Conservation (phyloP, 2,888 invertebrate species). For the Drosophila phalerata region DNA sequence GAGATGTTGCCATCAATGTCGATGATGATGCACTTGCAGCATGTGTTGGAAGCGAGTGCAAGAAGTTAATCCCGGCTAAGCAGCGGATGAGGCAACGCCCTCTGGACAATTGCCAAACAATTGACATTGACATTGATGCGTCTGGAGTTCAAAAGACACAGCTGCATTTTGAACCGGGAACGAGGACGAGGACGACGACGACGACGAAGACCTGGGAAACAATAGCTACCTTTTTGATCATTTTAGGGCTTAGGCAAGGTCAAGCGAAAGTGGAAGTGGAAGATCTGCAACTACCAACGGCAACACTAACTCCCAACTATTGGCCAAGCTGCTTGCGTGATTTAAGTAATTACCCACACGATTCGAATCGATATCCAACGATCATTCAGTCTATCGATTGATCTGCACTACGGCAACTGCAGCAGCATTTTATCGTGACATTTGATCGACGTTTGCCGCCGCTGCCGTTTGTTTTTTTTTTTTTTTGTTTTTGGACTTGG, state of each 20-base stretch:
- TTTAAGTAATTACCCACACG: constrained; percentile 66
- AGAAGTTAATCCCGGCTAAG: constrained; percentile 74
- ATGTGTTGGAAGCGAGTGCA: constrained; percentile 61
- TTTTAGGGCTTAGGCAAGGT: constrained; percentile 67
- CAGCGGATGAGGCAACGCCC: constrained; percentile 73
- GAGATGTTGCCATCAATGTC: constrained; percentile 45
- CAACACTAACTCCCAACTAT: constrained; percentile 17
- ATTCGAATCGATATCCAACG: constrained; percentile 45
- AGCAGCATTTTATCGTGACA: constrained; percentile 78
- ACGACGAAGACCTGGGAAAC: constrained; percentile 39
- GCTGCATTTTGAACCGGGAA: constrained; percentile 22
- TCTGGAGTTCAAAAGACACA: constrained; percentile 27
- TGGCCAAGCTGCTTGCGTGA: constrained; percentile 60
- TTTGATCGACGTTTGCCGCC: constrained; percentile 83
- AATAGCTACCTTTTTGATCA: constrained; percentile 39
- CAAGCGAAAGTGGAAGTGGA: constrained; percentile 65
- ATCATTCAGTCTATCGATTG: constrained; percentile 61
- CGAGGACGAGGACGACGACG: neutral
- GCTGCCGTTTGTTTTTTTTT: constrained; percentile 72
- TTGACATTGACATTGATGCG: constrained; percentile 70
- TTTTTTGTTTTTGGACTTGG: constrained; percentile 22
- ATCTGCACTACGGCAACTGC: constrained; percentile 62
- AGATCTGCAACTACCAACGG: constrained; percentile 18
- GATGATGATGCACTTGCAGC: constrained; percentile 56
- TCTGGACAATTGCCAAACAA: constrained; percentile 51